Conservation (phyloP, 2,797 vertebrate species). For the Chelonia mydas region DNA sequence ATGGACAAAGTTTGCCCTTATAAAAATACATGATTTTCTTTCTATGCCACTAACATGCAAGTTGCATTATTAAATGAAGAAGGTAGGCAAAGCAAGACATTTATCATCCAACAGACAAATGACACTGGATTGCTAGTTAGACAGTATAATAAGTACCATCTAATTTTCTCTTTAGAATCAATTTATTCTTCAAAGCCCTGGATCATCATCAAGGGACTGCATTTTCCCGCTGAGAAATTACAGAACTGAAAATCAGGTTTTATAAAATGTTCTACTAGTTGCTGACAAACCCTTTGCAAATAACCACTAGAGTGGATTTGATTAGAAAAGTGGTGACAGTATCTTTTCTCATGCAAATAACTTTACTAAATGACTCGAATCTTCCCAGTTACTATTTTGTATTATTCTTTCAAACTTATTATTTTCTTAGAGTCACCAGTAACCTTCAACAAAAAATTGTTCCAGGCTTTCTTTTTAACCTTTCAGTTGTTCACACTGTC, state of each 20-base stretch:
- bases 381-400: conserved; percentile 6
- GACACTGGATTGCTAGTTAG: conserved; percentile 80
- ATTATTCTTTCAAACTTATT: conserved; percentile 40
- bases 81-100: conserved; percentile 78
- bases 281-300: conserved; percentile 69
- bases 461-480: neutral
- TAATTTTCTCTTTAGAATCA: conserved; percentile 87
- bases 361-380: neutral
- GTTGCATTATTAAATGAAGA: conserved; percentile 77
- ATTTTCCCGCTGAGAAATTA: conserved; percentile 82
- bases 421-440: neutral
- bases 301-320: conserved; percentile 61
- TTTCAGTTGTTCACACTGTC: neutral
- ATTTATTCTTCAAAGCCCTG: conserved; percentile 85
- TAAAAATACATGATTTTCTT: conserved; percentile 65
- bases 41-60: conserved; percentile 41
- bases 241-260: conserved; percentile 76
- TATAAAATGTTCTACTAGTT: conserved; percentile 76
- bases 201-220: conserved; percentile 80
- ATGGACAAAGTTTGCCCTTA: conserved; percentile 62
- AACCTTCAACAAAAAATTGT: conserved; percentile 15
- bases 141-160: conserved; percentile 85
- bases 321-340: conserved; percentile 55
- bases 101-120: conserved; percentile 83
- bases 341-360: conserved; percentile 58